Percentiles rank a stretch among this genome's conserved stretches.
phyloP scores from a whole-genome alignment of 2,888 invertebrate species.

The Sialis lutaria region DNA sequence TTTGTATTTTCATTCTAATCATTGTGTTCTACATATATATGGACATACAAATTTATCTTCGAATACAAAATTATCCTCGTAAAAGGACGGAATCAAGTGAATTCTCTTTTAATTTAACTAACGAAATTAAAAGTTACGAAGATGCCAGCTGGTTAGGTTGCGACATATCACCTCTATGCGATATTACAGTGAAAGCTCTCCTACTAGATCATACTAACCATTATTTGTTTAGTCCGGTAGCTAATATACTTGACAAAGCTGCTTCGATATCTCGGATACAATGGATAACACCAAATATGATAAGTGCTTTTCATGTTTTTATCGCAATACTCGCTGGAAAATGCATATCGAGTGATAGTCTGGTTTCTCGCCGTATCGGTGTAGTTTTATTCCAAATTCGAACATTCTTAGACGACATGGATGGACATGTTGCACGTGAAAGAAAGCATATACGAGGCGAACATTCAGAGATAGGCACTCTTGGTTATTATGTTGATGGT shows the following conservation, averaged over 20 bases:
- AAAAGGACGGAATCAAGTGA: slow-evolving; percentile 27
- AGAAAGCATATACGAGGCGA: slow-evolving; percentile 60
- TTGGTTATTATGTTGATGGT: slow-evolving; percentile 71
- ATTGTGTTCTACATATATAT: slow-evolving; percentile 49
- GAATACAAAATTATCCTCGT: slow-evolving; percentile 51
- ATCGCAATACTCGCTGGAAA: slow-evolving; percentile 59
- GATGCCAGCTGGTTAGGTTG: slow-evolving; percentile 46
- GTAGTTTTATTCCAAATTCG: slow-evolving; percentile 63
- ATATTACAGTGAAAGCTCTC: slow-evolving; percentile 67
- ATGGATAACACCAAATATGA: slow-evolving; percentile 65
- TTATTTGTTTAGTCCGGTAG: slow-evolving; percentile 64
- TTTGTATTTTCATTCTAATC: slow-evolving; percentile 35
- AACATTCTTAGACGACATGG: slow-evolving; percentile 70
- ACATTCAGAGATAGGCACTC: slow-evolving; percentile 59
- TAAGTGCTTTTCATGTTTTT: slow-evolving; percentile 63
- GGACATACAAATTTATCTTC: slow-evolving; percentile 53
- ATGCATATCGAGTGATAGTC: slow-evolving; percentile 51
- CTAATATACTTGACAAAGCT: slow-evolving; percentile 50
- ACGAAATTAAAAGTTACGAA: slow-evolving; percentile 24
- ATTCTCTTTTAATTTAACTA: slow-evolving; percentile 9
- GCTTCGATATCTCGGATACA: slow-evolving; percentile 24
- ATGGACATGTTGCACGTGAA: slow-evolving; percentile 70
- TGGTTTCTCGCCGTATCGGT: slow-evolving; percentile 53
- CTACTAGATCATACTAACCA: slow-evolving; percentile 72
- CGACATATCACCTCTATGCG: slow-evolving; percentile 54